Evolutionary conservation across 2,888 invertebrate genomes (phyloP), one percentile per base, ranked within the genome.

Genomic region (Zhengitettix transpicula): DNA sequence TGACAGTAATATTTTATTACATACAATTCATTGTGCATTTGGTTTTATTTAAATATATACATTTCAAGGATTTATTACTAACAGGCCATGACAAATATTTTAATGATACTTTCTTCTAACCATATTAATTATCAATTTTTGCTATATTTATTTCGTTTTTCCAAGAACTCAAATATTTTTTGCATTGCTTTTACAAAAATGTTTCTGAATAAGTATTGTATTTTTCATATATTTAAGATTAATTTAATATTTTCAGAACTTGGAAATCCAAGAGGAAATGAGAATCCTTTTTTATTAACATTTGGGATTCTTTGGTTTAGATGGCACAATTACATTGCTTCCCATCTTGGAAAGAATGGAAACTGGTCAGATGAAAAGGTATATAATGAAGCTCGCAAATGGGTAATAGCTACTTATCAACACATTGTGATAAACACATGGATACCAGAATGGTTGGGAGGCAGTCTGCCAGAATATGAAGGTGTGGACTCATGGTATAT

Each of bases 381-480:
- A 57, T 80, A 73, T 67, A 77, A 78, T 64, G 78, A 79, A 69
- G 78, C 79, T 12, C 69, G 79, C 63, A 79, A 78, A 69, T 79
- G 78, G 78, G 76, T 77, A 1, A 77, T 79, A 64, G 79, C 76
- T 14, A 75, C 76, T 1, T 75, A 79, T 61, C 79, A 79, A 65
- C 71, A 73, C 60, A 72, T 79, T 40, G 72, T 77, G 5, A 64
- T 74, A 1, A 73, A 79, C 65, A 73, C 76, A 64, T 79, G 78
- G 78, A 67, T 80, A 52, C 74, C 74, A 8, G 66, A 71, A 55
- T 76, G 75, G 72, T 64, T 78, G 5, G 71, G 71, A 1, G 65
- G 66, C 40, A 41, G 55, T 5, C 61, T 72, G 44, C 61, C 68
- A n/a, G 1, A n/a, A 1, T 74, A 73, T 62, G 15, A 58, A 61